These are phyloP conservation scores for Morone saxatilis DNA, from an alignment of 2,113 vertebrate genomes.

Conservation along the genomic window DNA sequence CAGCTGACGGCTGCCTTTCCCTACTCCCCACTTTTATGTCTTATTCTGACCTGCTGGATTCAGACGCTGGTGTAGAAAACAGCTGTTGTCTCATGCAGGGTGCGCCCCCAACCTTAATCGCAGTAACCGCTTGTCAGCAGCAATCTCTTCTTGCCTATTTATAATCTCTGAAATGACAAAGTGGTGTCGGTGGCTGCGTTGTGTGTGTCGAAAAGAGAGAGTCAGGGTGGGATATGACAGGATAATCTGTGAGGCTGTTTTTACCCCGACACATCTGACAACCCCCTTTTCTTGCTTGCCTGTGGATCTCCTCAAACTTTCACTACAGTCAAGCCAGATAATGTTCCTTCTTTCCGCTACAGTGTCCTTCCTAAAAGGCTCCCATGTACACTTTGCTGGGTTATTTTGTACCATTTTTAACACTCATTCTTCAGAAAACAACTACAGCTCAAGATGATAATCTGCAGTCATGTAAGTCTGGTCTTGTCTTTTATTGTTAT, in stretches of 20 bases:
- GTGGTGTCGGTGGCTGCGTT: conserved; percentile 17
- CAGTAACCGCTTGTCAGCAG: conserved; percentile 36
- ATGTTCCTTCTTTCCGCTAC: conserved; percentile 1
- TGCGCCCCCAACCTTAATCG: conserved; percentile 18
- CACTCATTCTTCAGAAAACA: conserved; percentile 73
- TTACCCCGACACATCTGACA: background rate
- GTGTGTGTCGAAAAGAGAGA: conserved; percentile 8
- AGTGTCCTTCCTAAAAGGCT: conserved; percentile 18
- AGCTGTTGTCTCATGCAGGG: conserved; percentile 59
- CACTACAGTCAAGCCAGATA: background rate
- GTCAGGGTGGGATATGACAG: conserved; percentile 24
- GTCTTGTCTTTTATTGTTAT: background rate
- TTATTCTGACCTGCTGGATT: conserved; percentile 7
- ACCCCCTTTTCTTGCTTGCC: background rate
- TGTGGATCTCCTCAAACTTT: conserved; percentile 16
- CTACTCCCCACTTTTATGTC: conserved; percentile 27
- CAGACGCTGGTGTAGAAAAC: conserved; percentile 27
- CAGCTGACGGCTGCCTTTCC: conserved; percentile 63
- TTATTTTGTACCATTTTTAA: conserved; percentile 72
- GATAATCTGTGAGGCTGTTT: conserved; percentile 34
- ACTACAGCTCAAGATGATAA: conserved; percentile 54
- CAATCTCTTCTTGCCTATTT: conserved; percentile 53
- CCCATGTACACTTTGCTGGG: conserved; percentile 76
- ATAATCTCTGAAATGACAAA: conserved; percentile 50
- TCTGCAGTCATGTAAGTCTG: conserved; percentile 75